Conservation (phyloP, 92 coral and sea anemone genomes). For the Palythoa grandiflora region DNA sequence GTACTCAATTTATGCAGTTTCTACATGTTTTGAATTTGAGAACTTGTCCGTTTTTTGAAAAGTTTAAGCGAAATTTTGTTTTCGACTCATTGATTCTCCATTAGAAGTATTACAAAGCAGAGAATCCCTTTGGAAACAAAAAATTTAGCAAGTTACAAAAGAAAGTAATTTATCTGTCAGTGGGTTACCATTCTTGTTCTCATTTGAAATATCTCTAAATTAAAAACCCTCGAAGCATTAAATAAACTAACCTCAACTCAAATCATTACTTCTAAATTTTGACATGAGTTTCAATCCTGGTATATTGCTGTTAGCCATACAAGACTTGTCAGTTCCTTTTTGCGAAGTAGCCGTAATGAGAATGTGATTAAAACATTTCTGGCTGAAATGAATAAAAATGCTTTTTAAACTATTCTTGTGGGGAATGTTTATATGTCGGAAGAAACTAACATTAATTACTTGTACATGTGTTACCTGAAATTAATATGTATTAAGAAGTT, state of each 20-base stretch:
- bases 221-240: neutral
- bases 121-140: neutral
- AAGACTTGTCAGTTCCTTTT: neutral
- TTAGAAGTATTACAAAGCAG: no score
- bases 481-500: neutral
- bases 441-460: neutral
- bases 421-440: neutral
- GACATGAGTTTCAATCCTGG: neutral
- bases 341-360: constrained; percentile 4
- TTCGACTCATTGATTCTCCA: neutral
- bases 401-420: neutral
- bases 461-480: neutral
- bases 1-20: no score
- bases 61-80: neutral
- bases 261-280: neutral
- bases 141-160: neutral
- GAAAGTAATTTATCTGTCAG: neutral
- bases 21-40: no score
- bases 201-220: neutral
- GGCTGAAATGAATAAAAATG: constrained; percentile 11
- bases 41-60: neutral
- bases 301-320: neutral
- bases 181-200: neutral
- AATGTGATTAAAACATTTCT: neutral
- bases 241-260: neutral